Percentiles rank a stretch among this genome's conserved stretches.
phyloP scores from a whole-genome alignment of 2,113 vertebrate genomes.

The Emydura subglobosa region DNA sequence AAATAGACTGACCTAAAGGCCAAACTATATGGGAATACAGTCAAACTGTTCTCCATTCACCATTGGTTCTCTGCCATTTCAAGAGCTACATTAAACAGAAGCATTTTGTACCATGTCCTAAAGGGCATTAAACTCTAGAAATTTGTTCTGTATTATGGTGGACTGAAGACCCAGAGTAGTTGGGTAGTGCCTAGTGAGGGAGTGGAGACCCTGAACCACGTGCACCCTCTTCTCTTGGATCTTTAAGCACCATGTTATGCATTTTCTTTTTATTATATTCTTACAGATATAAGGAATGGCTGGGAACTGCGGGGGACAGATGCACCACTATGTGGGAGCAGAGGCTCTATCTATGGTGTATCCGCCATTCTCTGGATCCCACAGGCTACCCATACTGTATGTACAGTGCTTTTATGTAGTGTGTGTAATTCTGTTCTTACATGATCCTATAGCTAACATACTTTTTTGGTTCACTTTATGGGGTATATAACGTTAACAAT shows the following conservation, averaged over 20 bases:
- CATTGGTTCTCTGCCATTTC: not conserved
- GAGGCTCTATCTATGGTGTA: slow-evolving; percentile 12
- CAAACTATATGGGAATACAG: not conserved
- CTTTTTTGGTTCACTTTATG: not conserved
- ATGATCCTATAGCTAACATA: not conserved
- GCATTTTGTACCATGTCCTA: not conserved
- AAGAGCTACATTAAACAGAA: not conserved
- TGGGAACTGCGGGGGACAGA: not conserved
- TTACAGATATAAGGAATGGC: slow-evolving; percentile 30
- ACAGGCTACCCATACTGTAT: not conserved
- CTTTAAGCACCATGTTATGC: slow-evolving; percentile 37
- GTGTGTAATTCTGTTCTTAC: not conserved
- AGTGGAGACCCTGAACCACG: not conserved
- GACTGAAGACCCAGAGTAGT: not conserved
- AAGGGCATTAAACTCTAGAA: not conserved
- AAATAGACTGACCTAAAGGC: not conserved
- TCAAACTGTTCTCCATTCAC: not conserved
- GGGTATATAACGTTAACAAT: not conserved
- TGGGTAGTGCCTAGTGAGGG: slow-evolving; percentile 6
- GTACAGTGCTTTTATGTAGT: not conserved
- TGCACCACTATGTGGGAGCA: not conserved
- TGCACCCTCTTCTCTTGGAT: slow-evolving; percentile 5
- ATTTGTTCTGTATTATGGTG: not conserved
- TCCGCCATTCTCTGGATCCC: slow-evolving; percentile 13
- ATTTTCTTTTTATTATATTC: slow-evolving; percentile 46